Evolutionary conservation across 2,888 invertebrate genomes (phyloP), one percentile per base, ranked within the genome.

Genomic region (Taphrorychus bicolor): DNA sequence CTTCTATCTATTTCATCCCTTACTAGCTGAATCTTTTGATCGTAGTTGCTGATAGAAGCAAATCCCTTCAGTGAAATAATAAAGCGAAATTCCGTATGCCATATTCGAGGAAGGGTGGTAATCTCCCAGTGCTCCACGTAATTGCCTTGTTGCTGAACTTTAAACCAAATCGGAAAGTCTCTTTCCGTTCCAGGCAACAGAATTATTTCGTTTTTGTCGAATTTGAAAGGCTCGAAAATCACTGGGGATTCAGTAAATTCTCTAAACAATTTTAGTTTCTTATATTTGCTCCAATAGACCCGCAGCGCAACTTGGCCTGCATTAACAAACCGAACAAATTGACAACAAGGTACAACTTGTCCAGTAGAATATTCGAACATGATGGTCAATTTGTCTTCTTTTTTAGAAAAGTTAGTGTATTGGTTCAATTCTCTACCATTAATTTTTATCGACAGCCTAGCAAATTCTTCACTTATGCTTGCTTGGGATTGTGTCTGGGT

Each of bases 171-270:
- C 11, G 74, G 78, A 48, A 88, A 72, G 23, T 82, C 72, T 45
- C 81, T 81, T 2, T 74, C 79, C 72, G 86, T 83, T 0, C 86
- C 85, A 0, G 87, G 88, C 0, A 83, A 77, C 45, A 88, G 68
- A 0, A 85, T 76, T 16, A 84, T 82, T 75, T 85, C 85, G 70
- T 85, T 86, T 78, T 86, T 87, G 64, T 86, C 84, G 67, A 88
- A 88, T 75, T 83, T 87, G 74, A 87, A 88, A 0, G 68, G 57
- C 5, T 66, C 42, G 11, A 57, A 22, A 42, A 71, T 63, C 9
- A 66, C 22, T 11, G 42, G 52, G 7, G 23, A 23, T 11, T 60
- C 54, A 23, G 56, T 49, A 54, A 70, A 67, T 45, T 76, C 73
- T 3, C 70, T 56, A 69, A 76, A 76, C 16, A 73, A 62, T 21